phyloP scores from a whole-genome alignment of 2,888 invertebrate species.

The Drosophila fulvimacula region DNA sequence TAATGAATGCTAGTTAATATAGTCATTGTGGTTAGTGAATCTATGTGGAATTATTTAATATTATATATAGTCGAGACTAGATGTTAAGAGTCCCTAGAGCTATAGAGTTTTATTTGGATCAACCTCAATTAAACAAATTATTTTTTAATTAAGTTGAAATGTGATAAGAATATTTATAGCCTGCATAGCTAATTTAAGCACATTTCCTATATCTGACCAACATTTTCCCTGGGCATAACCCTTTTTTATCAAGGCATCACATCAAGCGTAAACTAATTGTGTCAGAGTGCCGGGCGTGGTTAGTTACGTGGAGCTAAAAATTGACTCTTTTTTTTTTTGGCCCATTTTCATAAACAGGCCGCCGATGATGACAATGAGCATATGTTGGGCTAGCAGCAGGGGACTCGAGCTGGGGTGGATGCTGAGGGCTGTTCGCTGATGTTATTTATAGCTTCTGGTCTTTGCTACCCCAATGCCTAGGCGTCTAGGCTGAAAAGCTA shows the following conservation, averaged over 20 bases:
- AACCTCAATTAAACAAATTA: no score
- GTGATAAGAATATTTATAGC: background rate
- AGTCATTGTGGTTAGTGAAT: no score
- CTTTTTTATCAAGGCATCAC: constrained; percentile 6
- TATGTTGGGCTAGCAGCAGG: constrained; percentile 9
- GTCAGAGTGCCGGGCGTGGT: background rate
- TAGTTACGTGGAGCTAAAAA: constrained; percentile 6
- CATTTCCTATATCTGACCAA: background rate
- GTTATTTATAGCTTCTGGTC: constrained; percentile 35
- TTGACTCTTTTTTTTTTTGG: background rate
- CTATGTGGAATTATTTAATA: no score
- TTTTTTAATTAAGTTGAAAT: background rate
- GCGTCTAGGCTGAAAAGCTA: background rate
- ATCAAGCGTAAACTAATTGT: constrained; percentile 6
- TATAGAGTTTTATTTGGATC: no score
- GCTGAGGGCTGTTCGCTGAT: constrained; percentile 2
- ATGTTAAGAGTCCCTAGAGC: no score
- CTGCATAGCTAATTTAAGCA: background rate
- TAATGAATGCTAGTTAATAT: no score
- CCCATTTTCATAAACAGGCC: constrained; percentile 2
- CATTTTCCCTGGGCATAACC: background rate
- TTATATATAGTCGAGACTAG: background rate
- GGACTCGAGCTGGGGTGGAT: background rate
- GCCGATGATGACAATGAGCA: constrained; percentile 35
- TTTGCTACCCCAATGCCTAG: constrained; percentile 24